These are phyloP conservation scores for Drosophila paranaensis DNA, from an alignment of 2,888 invertebrate genomes.

Conservation along the genomic window DNA sequence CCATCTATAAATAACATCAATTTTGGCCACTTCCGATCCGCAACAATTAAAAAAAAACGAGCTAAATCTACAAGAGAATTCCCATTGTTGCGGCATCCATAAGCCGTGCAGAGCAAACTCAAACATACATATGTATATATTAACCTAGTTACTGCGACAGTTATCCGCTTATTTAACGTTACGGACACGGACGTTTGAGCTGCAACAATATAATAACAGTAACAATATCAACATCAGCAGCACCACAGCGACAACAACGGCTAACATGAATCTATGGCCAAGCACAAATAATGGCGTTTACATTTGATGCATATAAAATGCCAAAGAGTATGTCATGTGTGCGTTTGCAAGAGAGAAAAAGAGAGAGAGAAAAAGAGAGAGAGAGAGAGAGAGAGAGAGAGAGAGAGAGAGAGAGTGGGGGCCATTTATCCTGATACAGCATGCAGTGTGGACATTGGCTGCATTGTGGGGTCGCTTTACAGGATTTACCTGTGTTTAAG, in stretches of 20 bases:
- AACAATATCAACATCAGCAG: slow-evolving; percentile 40
- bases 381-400: slow-evolving; percentile 2
- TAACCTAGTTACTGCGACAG: slow-evolving; percentile 53
- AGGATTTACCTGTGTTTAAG: slow-evolving; percentile 71
- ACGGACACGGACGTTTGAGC: slow-evolving; percentile 26
- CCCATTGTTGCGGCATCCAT: slow-evolving; percentile 27
- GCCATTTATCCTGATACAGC: slow-evolving; percentile 61
- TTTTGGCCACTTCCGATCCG: neutral
- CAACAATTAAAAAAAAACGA: slow-evolving; percentile 11
- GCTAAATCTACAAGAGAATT: slow-evolving; percentile 22
- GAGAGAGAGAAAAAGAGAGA: slow-evolving; percentile 19
- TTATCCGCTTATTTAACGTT: slow-evolving; percentile 57
- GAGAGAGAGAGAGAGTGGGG: slow-evolving; percentile 20
- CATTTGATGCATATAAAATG: slow-evolving; percentile 60
- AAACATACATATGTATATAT: slow-evolving; percentile 40
- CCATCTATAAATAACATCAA: slow-evolving; percentile 24
- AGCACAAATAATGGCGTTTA: slow-evolving; percentile 68
- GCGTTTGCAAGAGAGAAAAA: slow-evolving; percentile 17
- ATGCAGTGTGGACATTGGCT: slow-evolving; percentile 42
- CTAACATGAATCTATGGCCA: slow-evolving; percentile 49
- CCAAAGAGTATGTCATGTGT: slow-evolving; percentile 12
- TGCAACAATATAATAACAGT: slow-evolving; percentile 42
- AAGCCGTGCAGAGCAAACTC: slow-evolving; percentile 9
- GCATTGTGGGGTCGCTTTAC: slow-evolving; percentile 55
- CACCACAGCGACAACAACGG: slow-evolving; percentile 33